These are phyloP conservation scores for Tetranychus truncatus DNA, from an alignment of 2,888 invertebrate genomes.

Conservation along the genomic window DNA sequence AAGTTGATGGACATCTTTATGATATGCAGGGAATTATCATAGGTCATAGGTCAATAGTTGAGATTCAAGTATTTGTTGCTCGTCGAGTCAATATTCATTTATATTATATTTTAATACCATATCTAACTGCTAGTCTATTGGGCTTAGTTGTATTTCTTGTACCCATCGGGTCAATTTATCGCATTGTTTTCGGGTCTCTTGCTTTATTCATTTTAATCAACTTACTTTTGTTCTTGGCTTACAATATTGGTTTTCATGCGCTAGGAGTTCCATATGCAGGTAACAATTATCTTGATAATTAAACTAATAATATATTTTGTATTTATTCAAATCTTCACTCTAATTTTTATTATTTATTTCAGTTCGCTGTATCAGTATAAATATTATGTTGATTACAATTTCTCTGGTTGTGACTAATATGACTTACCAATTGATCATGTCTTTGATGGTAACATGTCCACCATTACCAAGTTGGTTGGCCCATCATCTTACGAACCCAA, in stretches of 20 bases:
- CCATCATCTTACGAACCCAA: not conserved
- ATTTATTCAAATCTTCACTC: not conserved
- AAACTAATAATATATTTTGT: not conserved
- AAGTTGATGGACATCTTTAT: not conserved
- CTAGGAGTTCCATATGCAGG: constrained; percentile 7
- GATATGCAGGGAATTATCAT: too few species aligned
- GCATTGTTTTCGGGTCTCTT: not conserved
- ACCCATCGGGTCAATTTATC: not conserved
- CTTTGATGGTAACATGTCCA: constrained; percentile 7
- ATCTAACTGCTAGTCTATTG: constrained; percentile 2
- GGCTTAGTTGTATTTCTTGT: not conserved
- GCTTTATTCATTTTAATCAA: constrained; percentile 10
- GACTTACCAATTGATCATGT: constrained; percentile 7
- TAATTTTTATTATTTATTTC: not conserved
- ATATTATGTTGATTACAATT: not conserved
- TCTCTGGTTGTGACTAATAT: not conserved
- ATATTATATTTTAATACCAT: constrained; percentile 6
- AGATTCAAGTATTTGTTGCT: not conserved
- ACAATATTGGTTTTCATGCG: constrained; percentile 5
- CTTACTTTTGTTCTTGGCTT: not conserved
- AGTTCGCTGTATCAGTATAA: constrained; percentile 9
- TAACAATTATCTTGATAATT: not conserved
- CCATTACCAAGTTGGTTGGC: constrained; percentile 9
- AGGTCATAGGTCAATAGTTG: too few species aligned
- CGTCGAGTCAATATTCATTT: not conserved